phyloP scores from a whole-genome alignment of 53 echinoderm and acorn worm genomes.

The Luidia sarsii region DNA sequence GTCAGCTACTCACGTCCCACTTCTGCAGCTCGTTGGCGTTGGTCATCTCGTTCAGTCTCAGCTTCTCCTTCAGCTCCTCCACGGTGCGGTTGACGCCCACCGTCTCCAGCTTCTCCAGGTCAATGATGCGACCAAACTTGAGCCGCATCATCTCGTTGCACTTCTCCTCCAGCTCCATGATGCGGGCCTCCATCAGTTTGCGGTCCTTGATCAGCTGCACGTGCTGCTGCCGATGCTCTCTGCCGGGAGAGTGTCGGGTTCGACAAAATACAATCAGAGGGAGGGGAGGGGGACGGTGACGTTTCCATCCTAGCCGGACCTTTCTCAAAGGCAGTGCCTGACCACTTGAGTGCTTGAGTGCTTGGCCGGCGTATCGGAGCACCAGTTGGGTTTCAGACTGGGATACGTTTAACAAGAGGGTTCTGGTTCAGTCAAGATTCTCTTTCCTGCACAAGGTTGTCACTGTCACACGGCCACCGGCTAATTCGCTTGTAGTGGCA shows the following conservation, averaged over 20 bases:
- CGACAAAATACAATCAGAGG: neutral
- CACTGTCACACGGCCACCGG: too few relatives aligned
- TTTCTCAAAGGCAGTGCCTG: too few relatives aligned
- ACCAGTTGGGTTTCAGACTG: too few relatives aligned
- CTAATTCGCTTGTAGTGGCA: too few relatives aligned
- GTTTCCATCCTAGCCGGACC: too few relatives aligned
- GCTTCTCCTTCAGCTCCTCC: constrained; percentile 94
- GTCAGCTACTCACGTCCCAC: constrained; percentile 58
- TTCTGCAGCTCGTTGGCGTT: constrained; percentile 83
- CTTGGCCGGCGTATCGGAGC: too few relatives aligned
- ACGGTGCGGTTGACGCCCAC: constrained; percentile 93
- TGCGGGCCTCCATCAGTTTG: constrained; percentile 89
- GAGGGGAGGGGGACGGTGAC: too few relatives aligned
- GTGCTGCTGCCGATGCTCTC: constrained; percentile 94
- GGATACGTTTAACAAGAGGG: too few relatives aligned
- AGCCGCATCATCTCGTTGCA: constrained; percentile 91
- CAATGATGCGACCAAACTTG: constrained; percentile 95
- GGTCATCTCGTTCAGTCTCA: constrained; percentile 74
- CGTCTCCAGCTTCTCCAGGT: constrained; percentile 94
- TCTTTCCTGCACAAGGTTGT: too few relatives aligned
- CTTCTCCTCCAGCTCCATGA: constrained; percentile 88
- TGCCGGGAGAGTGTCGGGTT: constrained; percentile 9
- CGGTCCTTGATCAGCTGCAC: constrained; percentile 96
- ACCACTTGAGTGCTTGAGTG: too few relatives aligned
- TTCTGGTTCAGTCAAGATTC: too few relatives aligned